Evolutionary conservation across 2,888 invertebrate species (phyloP).

Genomic region (Drosophila gaucha): DNA sequence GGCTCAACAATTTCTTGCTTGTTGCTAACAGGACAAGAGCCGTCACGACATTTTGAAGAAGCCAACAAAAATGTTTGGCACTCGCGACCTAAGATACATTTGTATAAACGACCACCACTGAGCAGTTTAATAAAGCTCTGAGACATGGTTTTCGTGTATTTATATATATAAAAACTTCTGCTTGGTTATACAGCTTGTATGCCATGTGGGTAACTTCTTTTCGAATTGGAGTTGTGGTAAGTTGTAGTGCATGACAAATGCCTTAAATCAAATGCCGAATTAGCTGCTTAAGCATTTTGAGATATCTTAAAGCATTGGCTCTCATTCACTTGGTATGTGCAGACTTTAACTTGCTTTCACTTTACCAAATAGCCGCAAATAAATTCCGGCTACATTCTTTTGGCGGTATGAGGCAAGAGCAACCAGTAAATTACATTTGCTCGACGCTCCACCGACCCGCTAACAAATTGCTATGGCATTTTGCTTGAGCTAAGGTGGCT

Average conservation of each 20-base stretch:
- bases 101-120: constrained; percentile 31
- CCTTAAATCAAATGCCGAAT: constrained; percentile 38
- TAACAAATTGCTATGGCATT: constrained; percentile 74
- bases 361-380: constrained; percentile 70
- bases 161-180: constrained; percentile 1
- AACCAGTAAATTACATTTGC: constrained; percentile 76
- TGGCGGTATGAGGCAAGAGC: constrained; percentile 23
- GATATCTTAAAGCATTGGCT: constrained; percentile 37
- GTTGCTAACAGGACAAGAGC: constrained; percentile 52
- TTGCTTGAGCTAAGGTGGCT: constrained; percentile 21
- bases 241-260: constrained; percentile 12
- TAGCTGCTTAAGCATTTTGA: constrained; percentile 15
- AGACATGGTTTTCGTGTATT: background rate
- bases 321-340: constrained; percentile 23
- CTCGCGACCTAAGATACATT: constrained; percentile 45
- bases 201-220: background rate
- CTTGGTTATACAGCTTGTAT: constrained; percentile 5
- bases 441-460: constrained; percentile 59
- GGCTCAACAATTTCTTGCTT: constrained; percentile 61
- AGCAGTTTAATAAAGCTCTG: constrained; percentile 24
- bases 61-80: constrained; percentile 53
- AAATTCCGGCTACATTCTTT: constrained; percentile 63
- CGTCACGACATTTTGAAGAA: constrained; percentile 45
- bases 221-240: background rate
- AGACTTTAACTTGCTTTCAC: constrained; percentile 64